Base-by-base conservation (phyloP, 2,888 invertebrate species). In the Timandra comae region DNA sequence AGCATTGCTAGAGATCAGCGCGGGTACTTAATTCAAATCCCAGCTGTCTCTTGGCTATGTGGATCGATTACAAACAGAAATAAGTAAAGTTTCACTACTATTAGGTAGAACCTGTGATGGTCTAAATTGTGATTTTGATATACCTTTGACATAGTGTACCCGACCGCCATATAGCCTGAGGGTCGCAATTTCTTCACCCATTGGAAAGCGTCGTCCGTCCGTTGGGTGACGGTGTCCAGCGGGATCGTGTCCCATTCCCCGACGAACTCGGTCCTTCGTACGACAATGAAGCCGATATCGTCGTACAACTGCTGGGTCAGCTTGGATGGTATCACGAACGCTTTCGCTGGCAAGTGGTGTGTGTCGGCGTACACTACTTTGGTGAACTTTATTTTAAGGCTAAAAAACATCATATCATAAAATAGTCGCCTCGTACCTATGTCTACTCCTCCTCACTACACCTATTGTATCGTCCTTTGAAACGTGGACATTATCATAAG, bases 201-300 rank as follows among this genome's bases (percentile, higher is more conserved):
- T 4, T 43, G 8, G 33, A 66, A 78, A 0, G 16, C 9, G 0
- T 46, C 32, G 9, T 75, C 77, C 0, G 71, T 70, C 20, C 79
- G 55, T 3, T 66, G 66, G 0, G 27, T 19, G 0, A n/a, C 12
- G 4, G 48, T 38, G 11, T 55, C 56, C 0, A 61, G 13, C 4
- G 50, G 11, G 4, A 73, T 39, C 0, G 35, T 38, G 0, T 23
- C 3, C 73, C 75, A 79, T 0, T 8, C 9, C 0, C 37, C 46
- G 0, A 33, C 26, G 3, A 25, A 33, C 0, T 33, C 39, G 3
- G 41, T 16, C 3, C 6, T 37, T 0, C 57, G 45, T 0, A 68
- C 61, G 0, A 80, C 55, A 11, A 81, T 58, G 10, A 80, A 56
- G 0, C 73, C 80, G 1, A 79, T 56, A 30, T 80, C 79, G 22